Conservation (phyloP, 2,888 invertebrate species). For the Lepas anatifera region DNA sequence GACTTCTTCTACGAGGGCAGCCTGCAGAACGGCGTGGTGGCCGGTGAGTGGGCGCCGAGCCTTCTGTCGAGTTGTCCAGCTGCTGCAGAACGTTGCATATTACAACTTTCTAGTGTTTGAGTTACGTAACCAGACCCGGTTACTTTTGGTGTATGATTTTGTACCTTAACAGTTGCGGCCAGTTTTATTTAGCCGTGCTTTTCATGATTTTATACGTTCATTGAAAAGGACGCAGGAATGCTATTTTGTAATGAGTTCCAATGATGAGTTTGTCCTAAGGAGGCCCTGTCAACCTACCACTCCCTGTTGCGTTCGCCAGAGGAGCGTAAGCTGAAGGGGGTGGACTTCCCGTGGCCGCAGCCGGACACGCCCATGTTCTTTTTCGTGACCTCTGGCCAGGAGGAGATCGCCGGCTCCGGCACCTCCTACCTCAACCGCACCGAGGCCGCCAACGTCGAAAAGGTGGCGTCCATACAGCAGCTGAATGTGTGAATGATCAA, state of each 20-base stretch:
- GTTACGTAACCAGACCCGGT: too few species aligned
- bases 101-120: too few species aligned
- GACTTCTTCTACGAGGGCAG: constrained; percentile 99
- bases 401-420: constrained; percentile 96
- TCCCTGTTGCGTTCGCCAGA: constrained; percentile 40
- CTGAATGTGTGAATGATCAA: too few species aligned
- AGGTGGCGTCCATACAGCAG: too few species aligned
- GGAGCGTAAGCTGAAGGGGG: constrained; percentile 72
- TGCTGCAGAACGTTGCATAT: too few species aligned
- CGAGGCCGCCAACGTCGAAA: constrained; percentile 97
- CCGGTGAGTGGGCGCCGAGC: constrained; percentile 44
- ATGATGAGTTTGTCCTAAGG: background rate
- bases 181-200: too few species aligned
- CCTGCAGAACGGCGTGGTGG: constrained; percentile 95
- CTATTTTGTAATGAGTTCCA: background rate
- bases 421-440: constrained; percentile 97
- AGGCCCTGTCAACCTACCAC: background rate
- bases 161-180: too few species aligned
- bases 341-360: constrained; percentile 97
- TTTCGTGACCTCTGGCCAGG: constrained; percentile 91
- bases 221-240: too few species aligned
- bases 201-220: too few species aligned
- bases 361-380: constrained; percentile 98
- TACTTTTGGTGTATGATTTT: too few species aligned
- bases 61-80: too few species aligned